These are phyloP conservation scores for Gymnoscopelus microlampas DNA, from an alignment of 2,797 vertebrate species.

Conservation along the genomic window DNA sequence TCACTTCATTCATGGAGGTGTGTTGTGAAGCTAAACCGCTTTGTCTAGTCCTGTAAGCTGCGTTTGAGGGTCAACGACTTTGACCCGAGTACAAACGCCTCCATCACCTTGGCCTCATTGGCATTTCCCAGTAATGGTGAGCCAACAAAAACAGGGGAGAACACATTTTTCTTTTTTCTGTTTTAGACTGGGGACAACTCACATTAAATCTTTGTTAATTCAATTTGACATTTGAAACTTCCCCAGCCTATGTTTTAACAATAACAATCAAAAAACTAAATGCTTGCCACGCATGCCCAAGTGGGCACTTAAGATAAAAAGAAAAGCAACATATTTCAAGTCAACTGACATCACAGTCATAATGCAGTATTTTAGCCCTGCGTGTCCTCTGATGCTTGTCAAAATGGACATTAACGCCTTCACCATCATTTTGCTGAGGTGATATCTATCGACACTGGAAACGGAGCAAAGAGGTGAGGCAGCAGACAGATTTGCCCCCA, in stretches of 20 bases:
- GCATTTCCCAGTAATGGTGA: constrained; percentile 18
- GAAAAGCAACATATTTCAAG: constrained; percentile 61
- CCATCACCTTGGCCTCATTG: constrained; percentile 12
- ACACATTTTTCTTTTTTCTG: too few species aligned
- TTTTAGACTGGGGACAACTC: too few species aligned
- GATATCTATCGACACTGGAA: constrained; percentile 60
- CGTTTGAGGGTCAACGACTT: constrained; percentile 44
- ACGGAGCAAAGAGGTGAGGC: constrained; percentile 41
- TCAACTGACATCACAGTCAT: constrained; percentile 56
- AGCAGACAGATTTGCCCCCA: constrained; percentile 58
- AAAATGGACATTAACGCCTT: constrained; percentile 53
- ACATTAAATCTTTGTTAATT: constrained; percentile 23
- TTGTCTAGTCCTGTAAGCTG: constrained; percentile 15
- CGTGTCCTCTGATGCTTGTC: constrained; percentile 64
- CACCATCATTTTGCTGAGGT: constrained; percentile 33
- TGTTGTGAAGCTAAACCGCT: constrained; percentile 44
- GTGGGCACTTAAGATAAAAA: constrained; percentile 57
- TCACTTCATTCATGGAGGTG: constrained; percentile 14
- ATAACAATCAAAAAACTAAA: constrained; percentile 28
- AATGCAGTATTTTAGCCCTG: constrained; percentile 49
- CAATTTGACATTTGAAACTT: background rate
- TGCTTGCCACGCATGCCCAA: constrained; percentile 19
- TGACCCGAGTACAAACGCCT: constrained; percentile 13
- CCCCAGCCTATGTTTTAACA: background rate
- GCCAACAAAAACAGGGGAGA: background rate